phyloP scores from a whole-genome alignment of 30 jellyfish, hydroid and myxozoan genomes.

The Aurelia coerulea region DNA sequence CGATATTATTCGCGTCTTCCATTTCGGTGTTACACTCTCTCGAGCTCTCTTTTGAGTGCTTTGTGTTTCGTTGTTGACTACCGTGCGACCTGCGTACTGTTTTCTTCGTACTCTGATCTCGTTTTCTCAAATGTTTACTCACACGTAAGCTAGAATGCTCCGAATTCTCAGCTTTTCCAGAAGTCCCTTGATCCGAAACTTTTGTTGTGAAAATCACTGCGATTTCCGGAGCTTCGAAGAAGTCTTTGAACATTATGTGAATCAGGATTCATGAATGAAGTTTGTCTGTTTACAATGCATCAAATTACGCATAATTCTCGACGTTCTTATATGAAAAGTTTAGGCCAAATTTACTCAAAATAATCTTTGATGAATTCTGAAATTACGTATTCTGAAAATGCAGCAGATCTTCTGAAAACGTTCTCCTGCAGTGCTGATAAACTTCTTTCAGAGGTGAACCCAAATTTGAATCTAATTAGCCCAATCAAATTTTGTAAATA shows the following conservation, averaged over 20 bases:
- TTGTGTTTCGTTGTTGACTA: constrained; percentile 17
- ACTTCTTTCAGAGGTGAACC: too few relatives aligned
- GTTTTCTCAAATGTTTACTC: constrained; percentile 64
- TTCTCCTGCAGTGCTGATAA: too few relatives aligned
- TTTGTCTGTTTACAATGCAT: neutral
- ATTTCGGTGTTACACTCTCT: constrained; percentile 13
- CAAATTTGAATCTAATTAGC: too few relatives aligned
- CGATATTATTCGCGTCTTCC: constrained; percentile 46
- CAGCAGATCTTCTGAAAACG: too few relatives aligned
- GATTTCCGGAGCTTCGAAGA: constrained; percentile 79
- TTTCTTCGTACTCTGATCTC: constrained; percentile 48
- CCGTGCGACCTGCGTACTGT: constrained; percentile 28
- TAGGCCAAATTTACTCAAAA: too few relatives aligned
- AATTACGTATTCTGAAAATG: too few relatives aligned
- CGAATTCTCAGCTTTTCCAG: constrained; percentile 13
- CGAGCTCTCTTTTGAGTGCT: constrained; percentile 21
- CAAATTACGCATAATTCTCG: too few relatives aligned
- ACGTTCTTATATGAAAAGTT: too few relatives aligned
- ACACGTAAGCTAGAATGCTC: constrained; percentile 48
- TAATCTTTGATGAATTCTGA: too few relatives aligned
- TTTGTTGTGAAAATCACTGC: constrained; percentile 59
- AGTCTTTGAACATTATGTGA: constrained; percentile 32
- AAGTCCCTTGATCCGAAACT: constrained; percentile 43
- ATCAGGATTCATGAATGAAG: neutral
- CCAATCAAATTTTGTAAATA: too few relatives aligned